Percentiles rank a stretch among this genome's conserved stretches.
phyloP scores from a whole-genome alignment of 2,888 invertebrate species.

The Idaea straminata region DNA sequence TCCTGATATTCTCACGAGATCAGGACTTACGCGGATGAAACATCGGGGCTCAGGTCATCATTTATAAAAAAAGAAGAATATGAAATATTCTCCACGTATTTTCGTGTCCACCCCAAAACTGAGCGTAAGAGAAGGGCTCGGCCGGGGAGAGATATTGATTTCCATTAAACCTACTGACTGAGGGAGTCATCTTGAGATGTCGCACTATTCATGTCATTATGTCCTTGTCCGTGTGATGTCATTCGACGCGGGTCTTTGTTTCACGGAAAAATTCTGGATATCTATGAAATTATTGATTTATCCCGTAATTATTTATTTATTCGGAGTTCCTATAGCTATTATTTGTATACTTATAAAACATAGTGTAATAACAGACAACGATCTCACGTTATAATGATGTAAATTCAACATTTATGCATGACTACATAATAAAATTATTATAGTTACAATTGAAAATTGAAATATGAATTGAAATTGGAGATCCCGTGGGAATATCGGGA shows the following conservation, averaged over 20 bases:
- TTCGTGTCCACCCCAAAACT: conserved; percentile 45
- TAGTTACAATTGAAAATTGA: no score
- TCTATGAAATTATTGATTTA: not conserved
- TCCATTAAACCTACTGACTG: conserved; percentile 53
- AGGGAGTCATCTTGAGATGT: conserved; percentile 40
- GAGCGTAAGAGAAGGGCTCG: conserved; percentile 56
- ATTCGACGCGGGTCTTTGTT: not conserved
- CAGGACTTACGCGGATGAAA: no score
- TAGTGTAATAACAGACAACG: no score
- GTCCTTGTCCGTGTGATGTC: not conserved
- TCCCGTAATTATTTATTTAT: not conserved
- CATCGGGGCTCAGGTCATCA: not conserved
- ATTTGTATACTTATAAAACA: no score
- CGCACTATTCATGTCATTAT: conserved; percentile 33
- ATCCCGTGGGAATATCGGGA: no score
- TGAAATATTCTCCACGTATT: conserved; percentile 31
- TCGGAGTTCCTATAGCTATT: not conserved
- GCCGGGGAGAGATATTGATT: conserved; percentile 64
- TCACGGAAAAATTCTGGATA: not conserved
- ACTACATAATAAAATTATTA: no score
- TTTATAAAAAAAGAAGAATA: not conserved
- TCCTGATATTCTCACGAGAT: no score
- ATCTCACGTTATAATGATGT: no score
- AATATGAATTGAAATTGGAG: no score
- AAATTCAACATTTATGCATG: no score